These are phyloP conservation scores for Dermochelys coriacea DNA, from an alignment of 2,797 vertebrate genomes.

Conservation along the genomic window DNA sequence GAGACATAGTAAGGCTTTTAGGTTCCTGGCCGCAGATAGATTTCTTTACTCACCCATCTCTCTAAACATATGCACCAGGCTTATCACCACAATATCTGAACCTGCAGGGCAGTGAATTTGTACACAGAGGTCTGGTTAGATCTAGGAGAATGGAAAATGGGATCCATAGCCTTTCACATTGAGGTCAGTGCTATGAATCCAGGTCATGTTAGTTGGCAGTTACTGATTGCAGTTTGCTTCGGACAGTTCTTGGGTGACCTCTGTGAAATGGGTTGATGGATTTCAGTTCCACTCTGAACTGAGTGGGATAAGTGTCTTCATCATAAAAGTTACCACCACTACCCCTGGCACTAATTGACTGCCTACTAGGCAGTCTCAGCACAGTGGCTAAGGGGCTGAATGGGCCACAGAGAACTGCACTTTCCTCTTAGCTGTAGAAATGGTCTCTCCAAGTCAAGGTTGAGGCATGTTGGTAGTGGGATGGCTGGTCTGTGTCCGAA, in stretches of 20 bases:
- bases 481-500: background rate
- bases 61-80: background rate
- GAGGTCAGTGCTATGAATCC: background rate
- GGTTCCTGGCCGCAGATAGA: background rate
- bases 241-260: background rate
- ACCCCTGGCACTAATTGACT: background rate
- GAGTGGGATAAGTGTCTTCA: background rate
- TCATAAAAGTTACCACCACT: background rate
- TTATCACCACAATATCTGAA: background rate
- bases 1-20: background rate
- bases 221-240: background rate
- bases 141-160: background rate
- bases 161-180: background rate
- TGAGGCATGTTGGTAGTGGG: background rate
- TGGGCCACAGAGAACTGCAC: background rate
- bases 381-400: background rate
- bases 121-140: background rate
- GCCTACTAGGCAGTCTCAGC: fast-evolving
- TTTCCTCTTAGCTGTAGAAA: background rate
- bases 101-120: background rate
- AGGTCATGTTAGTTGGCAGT: background rate
- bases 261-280: background rate
- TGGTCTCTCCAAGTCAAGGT: background rate
- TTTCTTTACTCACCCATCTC: background rate
- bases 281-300: constrained; percentile 1